Conservation (phyloP, 2,888 invertebrate species). For the Teleogryllus oceanicus region DNA sequence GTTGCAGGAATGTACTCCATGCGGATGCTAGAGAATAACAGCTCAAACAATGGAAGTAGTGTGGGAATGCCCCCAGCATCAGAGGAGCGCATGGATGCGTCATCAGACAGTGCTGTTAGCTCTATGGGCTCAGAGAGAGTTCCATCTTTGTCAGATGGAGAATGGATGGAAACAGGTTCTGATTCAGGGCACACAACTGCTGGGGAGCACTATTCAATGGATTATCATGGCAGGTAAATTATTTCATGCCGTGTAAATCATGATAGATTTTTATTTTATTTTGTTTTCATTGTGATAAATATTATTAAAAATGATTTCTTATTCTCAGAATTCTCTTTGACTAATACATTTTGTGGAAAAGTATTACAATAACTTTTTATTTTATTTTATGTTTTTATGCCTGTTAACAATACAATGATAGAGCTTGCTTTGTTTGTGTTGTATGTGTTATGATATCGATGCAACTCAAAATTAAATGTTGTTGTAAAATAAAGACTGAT, state of each 20-base stretch:
- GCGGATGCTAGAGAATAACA: constrained; percentile 70
- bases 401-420: too few species aligned
- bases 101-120: constrained; percentile 87
- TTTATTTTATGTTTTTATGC: too few species aligned
- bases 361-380: too few species aligned
- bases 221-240: constrained; percentile 57
- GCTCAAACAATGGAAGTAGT: constrained; percentile 37
- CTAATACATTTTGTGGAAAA: too few species aligned
- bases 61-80: constrained; percentile 27
- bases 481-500: too few species aligned
- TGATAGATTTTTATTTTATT: constrained; percentile 25
- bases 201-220: constrained; percentile 62
- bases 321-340: too few species aligned
- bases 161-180: constrained; percentile 84
- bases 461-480: too few species aligned
- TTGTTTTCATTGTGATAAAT: neutral
- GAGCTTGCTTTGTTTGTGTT: too few species aligned
- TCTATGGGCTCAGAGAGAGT: constrained; percentile 90
- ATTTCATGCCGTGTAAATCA: neutral
- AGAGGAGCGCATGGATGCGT: constrained; percentile 62
- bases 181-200: constrained; percentile 68
- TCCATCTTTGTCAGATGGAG: constrained; percentile 81
- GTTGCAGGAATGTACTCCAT: constrained; percentile 77
- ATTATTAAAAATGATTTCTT: too few species aligned
- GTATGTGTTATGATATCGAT: too few species aligned